Conservation (phyloP, 2,797 vertebrate genomes). For the Muscicapa striata region DNA sequence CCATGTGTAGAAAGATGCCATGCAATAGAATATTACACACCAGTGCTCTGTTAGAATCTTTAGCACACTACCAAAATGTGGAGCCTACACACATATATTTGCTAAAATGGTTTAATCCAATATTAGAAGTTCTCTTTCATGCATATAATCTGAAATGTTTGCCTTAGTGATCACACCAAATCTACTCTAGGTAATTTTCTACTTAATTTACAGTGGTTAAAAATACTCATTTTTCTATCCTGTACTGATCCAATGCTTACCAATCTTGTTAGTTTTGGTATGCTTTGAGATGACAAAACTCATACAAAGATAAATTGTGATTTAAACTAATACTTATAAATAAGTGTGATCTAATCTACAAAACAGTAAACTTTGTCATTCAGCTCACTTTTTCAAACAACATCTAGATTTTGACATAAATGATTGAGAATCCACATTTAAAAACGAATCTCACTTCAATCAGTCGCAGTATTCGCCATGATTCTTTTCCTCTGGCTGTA, state of each 20-base stretch:
- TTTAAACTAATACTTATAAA: background rate
- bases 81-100: background rate
- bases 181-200: background rate
- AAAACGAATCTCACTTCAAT: background rate
- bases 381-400: background rate
- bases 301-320: background rate
- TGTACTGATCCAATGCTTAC: background rate
- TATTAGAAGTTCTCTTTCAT: background rate
- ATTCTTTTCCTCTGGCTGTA: background rate
- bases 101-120: background rate
- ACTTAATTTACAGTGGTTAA: background rate
- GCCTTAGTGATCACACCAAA: background rate
- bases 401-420: background rate
- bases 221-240: background rate
- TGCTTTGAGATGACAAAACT: background rate
- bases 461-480: background rate
- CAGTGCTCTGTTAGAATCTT: background rate
- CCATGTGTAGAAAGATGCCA: background rate
- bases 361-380: background rate
- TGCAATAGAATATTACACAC: background rate
- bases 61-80: accelerated
- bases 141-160: background rate
- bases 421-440: background rate
- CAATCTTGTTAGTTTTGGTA: background rate
- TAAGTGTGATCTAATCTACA: background rate